Evolutionary conservation across 2,888 invertebrate genomes (phyloP).

Genomic region (Crossocerus cetratus): DNA sequence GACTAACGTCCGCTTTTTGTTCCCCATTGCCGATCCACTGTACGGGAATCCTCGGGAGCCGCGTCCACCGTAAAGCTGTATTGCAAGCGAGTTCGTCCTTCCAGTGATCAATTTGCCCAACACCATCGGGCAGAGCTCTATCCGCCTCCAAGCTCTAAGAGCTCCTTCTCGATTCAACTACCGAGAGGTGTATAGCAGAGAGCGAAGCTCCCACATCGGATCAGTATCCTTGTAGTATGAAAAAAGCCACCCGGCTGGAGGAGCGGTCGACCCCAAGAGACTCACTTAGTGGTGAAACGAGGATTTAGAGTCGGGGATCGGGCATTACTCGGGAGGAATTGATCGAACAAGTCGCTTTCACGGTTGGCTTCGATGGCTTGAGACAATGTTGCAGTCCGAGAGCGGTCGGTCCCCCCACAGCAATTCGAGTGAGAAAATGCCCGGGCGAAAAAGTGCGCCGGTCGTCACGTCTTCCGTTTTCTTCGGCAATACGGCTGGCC

Average conservation of each 20-base stretch:
- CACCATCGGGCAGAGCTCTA: no score
- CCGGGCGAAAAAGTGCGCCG: conserved; percentile 33
- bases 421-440: conserved; percentile 17
- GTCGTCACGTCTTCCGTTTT: conserved; percentile 56
- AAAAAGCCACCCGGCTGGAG: no score
- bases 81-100: conserved; percentile 23
- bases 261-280: no score
- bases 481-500: conserved; percentile 45
- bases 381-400: conserved; percentile 20
- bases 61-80: not conserved
- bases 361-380: conserved; percentile 37
- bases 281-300: no score
- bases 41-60: conserved; percentile 44
- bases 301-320: not conserved
- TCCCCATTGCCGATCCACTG: conserved; percentile 10
- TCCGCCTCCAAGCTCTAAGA: no score
- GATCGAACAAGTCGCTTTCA: conserved; percentile 31
- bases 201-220: no score
- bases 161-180: no score
- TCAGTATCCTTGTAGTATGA: no score
- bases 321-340: conserved; percentile 2
- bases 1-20: conserved; percentile 43
- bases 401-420: conserved; percentile 17
- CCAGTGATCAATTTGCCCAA: conserved; percentile 31
- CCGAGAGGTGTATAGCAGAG: no score